Evolutionary conservation across 2,113 vertebrate species (phyloP).

Genomic region (Okapia johnstoni): DNA sequence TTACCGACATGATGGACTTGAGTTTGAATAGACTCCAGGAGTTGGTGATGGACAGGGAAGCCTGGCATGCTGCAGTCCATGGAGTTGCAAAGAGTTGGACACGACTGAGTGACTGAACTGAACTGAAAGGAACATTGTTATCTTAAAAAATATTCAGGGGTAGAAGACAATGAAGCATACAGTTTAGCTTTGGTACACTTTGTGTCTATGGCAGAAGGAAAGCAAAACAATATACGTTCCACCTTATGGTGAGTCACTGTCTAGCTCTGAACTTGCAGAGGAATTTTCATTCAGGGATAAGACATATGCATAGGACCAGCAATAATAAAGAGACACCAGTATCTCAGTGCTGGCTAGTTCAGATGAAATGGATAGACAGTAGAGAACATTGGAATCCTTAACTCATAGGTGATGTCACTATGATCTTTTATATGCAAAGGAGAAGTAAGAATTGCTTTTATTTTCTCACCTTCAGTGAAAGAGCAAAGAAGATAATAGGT

Average conservation of each 20-base stretch:
- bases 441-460: neutral
- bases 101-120: neutral
- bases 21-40: neutral
- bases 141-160: neutral
- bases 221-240: neutral
- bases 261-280: neutral
- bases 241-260: neutral
- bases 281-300: neutral
- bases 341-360: neutral
- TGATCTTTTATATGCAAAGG: neutral
- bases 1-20: accelerated
- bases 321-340: neutral
- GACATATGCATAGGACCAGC: neutral
- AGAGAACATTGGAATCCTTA: neutral
- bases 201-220: neutral
- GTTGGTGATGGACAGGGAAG: neutral
- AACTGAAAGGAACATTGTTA: neutral
- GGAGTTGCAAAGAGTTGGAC: accelerated
- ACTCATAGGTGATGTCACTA: neutral
- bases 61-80: neutral
- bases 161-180: neutral
- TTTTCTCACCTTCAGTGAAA: neutral
- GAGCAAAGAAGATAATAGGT: neutral
- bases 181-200: neutral
- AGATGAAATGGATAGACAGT: neutral